A percentile compares a stretch with the other conserved stretches of the same genome.
phyloP scores from a whole-genome alignment of 2,888 invertebrate genomes.

The Lamellibrachia satsuma region DNA sequence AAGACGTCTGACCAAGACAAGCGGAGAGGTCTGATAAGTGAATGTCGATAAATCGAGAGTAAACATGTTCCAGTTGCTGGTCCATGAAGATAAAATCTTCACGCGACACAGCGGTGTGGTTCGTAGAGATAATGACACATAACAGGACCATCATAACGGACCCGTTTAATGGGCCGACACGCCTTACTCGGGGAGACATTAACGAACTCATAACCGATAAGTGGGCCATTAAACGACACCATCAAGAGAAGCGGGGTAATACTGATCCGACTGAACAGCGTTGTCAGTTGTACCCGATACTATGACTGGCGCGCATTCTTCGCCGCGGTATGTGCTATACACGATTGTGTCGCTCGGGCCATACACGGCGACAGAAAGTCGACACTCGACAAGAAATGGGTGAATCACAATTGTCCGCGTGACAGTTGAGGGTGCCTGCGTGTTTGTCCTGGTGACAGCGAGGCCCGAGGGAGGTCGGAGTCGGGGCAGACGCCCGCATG shows the following conservation, averaged over 20 bases:
- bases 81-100: background rate
- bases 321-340: background rate
- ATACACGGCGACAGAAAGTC: background rate
- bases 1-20: background rate
- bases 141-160: background rate
- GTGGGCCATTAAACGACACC: background rate
- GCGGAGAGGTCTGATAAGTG: background rate
- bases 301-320: background rate
- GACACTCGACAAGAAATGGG: background rate
- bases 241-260: slow-evolving; percentile 1
- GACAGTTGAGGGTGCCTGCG: background rate
- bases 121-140: background rate
- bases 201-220: background rate
- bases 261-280: background rate
- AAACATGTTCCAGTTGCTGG: background rate
- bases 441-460: background rate
- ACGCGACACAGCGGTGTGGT: background rate
- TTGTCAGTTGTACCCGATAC: background rate
- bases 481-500: background rate
- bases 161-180: background rate
- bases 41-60: background rate
- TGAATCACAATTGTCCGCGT: background rate
- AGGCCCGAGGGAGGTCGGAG: background rate
- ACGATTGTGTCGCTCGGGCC: background rate
- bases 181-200: background rate